These are phyloP conservation scores for Lycocerus yunnanus DNA, from an alignment of 2,888 invertebrate genomes.

Conservation along the genomic window DNA sequence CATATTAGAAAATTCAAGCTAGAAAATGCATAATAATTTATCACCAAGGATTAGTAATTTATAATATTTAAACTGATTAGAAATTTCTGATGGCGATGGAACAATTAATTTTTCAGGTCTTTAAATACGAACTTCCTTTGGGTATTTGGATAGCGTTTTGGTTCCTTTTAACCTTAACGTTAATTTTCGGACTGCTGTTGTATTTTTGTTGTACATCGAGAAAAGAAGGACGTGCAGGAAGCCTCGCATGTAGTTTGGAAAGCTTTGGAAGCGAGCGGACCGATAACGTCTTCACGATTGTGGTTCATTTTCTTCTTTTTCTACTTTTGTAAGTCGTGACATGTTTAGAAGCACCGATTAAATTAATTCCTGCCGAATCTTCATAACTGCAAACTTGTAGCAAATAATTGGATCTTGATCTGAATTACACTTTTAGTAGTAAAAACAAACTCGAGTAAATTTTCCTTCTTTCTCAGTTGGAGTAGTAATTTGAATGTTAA, in stretches of 20 bases:
- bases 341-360: not conserved
- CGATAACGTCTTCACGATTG: not conserved
- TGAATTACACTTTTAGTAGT: not conserved
- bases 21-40: not conserved
- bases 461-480: not conserved
- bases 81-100: not conserved
- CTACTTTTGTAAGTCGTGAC: not conserved
- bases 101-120: constrained; percentile 35
- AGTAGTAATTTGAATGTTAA: not conserved
- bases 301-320: not conserved
- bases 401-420: not conserved
- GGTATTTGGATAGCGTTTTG: constrained; percentile 46
- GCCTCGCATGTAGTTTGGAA: not conserved
- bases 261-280: not conserved
- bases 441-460: not conserved
- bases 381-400: not conserved
- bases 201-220: constrained; percentile 9
- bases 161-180: constrained; percentile 39
- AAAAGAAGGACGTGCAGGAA: not conserved
- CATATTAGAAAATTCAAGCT: not conserved
- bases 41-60: not conserved
- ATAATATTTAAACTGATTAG: too few relatives aligned
- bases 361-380: not conserved
- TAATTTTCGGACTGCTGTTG: constrained; percentile 17
- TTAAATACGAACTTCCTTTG: constrained; percentile 46